Base-by-base conservation (phyloP, 1,140 invertebrate species). In the Lordiphosa mommai region DNA sequence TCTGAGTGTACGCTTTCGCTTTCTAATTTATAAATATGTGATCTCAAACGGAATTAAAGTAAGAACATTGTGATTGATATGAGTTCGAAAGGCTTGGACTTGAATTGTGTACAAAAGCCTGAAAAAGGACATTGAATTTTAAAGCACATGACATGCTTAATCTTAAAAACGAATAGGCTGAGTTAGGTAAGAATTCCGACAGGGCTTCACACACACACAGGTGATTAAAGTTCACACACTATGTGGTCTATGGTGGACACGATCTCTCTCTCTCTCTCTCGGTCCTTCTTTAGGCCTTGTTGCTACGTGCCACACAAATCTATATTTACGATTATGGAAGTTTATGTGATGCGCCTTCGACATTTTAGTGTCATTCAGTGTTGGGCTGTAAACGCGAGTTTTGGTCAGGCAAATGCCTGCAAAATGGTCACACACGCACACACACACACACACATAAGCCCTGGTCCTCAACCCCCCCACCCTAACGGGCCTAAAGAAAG, bases 251-350 rank as follows among this genome's bases (percentile, higher is more conserved):
- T 37, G 23, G 17, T 38, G 40, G 14, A 12, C 17, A 6, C 34
- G 17, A 27, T 17, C 32, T 36, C 23, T 43, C 37, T 20, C 30
- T 41, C 40, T 30, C 47, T 43, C 8, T 16, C 29, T 46, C 32
- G 16, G 3, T 34, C 10, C 29, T n/a, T 9, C 34, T 36, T 38
- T 46, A 14, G 23, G 13, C 43, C 17, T 41, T 41, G 17, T 10
- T 23, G 38, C 38, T 47, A 23, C 73, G 58, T 77, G 73, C 63
- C 12, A 41, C 63, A 72, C 68, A 79, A 79, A 79, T 79, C 74
- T 80, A 80, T 79, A 79, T 79, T 80, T 80, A 80, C 70, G 74
- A 80, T 80, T 70, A 80, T 74, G 60, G 74, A 79, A 59, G 60
- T 69, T 65, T 79, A 30, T 36, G 60, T 59, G 63, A 52, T 44